These are phyloP conservation scores for Coptotermes formosanus DNA, from an alignment of 1,140 invertebrate genomes.

Conservation along the genomic window DNA sequence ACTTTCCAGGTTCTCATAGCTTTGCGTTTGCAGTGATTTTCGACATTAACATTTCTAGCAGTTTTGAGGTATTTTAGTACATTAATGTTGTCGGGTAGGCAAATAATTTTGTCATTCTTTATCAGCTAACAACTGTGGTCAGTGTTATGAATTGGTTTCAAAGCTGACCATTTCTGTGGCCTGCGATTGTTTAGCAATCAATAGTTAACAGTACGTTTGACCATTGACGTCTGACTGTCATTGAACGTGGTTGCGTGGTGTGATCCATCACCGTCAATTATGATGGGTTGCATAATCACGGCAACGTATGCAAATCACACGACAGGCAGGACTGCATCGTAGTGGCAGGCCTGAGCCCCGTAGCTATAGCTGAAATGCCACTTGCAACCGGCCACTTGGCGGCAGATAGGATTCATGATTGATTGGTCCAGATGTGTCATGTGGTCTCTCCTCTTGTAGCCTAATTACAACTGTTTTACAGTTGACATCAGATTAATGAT, in stretches of 20 bases:
- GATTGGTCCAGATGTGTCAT: not conserved
- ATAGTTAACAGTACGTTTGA: not conserved
- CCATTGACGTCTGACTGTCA: not conserved
- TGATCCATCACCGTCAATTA: not conserved
- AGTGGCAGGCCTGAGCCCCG: too few relatives aligned
- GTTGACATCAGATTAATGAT: not conserved
- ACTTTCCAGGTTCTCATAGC: too few relatives aligned
- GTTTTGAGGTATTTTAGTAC: too few relatives aligned
- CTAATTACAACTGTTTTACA: not conserved
- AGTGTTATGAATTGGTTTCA: not conserved
- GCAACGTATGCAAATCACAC: not conserved
- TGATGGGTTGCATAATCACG: not conserved
- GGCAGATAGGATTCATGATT: not conserved
- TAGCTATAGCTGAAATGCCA: not conserved
- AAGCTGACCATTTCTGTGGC: not conserved
- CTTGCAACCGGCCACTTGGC: not conserved
- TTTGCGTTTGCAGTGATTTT: too few relatives aligned
- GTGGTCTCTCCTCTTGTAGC: not conserved
- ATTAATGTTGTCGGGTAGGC: too few relatives aligned
- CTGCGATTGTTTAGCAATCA: not conserved
- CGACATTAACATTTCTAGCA: too few relatives aligned
- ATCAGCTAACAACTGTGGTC: too few relatives aligned
- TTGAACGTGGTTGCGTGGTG: not conserved
- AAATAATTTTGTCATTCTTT: too few relatives aligned
- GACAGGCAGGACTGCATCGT: not conserved